A percentile compares a stretch with the other conserved stretches of the same genome.
These are phyloP conservation scores for rabbit (Oryctolagus cuniculus) DNA, from an alignment of 2,113 vertebrate species.

Conservation along the genomic window mOryCun1.1 NC_091450.1:11279501-11280000, in stretches of 20 bases:
- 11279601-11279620: no score
- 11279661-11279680: background rate
- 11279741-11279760: background rate
- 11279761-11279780: background rate
- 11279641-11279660: background rate
- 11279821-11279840: background rate
- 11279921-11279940: no score
- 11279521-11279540: no score
- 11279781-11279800: background rate
- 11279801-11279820: background rate
- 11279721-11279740: background rate
- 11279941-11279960: no score
- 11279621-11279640: no score
- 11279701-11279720: background rate
- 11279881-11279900: background rate
- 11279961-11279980: no score
- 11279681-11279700: background rate
- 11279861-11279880: background rate
- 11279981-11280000: no score
- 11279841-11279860: background rate
- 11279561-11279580: no score
- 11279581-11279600: no score
- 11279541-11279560: no score
- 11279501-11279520: no score
- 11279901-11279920: background rate